These are phyloP conservation scores for Argentina silus DNA, from an alignment of 2,797 vertebrate species.

Conservation along the genomic window DNA sequence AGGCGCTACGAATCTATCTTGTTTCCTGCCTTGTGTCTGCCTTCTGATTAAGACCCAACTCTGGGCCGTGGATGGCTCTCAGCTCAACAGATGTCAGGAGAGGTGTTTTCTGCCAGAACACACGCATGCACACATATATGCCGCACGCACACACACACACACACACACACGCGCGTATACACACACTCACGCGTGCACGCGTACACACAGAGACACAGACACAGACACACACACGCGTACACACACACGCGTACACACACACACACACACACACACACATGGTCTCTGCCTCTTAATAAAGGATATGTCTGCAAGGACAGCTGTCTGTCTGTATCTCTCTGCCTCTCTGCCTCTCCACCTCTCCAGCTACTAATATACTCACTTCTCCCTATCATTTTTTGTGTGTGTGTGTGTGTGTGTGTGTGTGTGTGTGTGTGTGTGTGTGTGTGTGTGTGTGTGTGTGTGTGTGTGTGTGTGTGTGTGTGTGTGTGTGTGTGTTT, in stretches of 20 bases:
- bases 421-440: not conserved
- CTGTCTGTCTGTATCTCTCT: not conserved
- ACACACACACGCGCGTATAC: too few relatives aligned
- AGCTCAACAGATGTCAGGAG: slow-evolving; percentile 21
- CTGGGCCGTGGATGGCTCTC: slow-evolving; percentile 11
- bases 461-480: not conserved
- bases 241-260: not conserved
- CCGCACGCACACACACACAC: too few relatives aligned
- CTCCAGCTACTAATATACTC: not conserved
- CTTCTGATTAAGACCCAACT: slow-evolving; percentile 16
- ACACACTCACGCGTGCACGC: not conserved
- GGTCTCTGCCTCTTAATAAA: slow-evolving; percentile 5
- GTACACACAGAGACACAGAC: not conserved
- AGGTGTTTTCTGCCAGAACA: slow-evolving; percentile 12
- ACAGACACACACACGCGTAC: too few relatives aligned
- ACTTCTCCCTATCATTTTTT: not conserved
- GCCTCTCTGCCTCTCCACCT: not conserved
- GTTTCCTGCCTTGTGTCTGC: slow-evolving; percentile 2
- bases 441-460: not conserved
- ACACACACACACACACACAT: not conserved
- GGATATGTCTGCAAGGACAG: slow-evolving; percentile 6
- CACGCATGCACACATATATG: not conserved
- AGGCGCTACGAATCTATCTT: not conserved
- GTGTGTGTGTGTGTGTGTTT: not conserved
- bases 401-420: not conserved